Base-by-base conservation (phyloP, 2,888 invertebrate species). In the Hedychridium roseum region DNA sequence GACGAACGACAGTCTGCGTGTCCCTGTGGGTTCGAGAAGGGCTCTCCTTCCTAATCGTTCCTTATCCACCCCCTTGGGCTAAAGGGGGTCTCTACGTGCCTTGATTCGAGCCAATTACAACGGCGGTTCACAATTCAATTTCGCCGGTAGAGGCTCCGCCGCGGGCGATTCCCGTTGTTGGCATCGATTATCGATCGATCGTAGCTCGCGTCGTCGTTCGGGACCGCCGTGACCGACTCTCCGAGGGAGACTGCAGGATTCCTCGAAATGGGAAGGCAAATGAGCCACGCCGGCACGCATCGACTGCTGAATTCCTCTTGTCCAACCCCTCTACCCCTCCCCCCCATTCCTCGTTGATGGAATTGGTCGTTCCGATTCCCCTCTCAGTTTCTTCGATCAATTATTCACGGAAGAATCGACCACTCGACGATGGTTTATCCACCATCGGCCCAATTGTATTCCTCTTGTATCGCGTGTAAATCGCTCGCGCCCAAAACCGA, bases 91-190 rank as follows among this genome's bases (percentile, higher is more conserved):
- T 49, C 48, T 52, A 53, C 51, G 54, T 45, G 55, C 56, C 61
- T 63, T 64, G 66, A 71, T 69, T 70, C 69, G 64, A 71, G 60
- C 68, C 70, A 73, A 73, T 73, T 71, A 71, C 64, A 64, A 44
- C 43, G 60, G 58, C 52, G 66, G 62, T 66, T 64, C 70, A 57
- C 68, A 61, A 71, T 70, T 73, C 62, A 71, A 71, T 72, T 70
- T 69, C 57, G 20, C 32, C 41, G 18, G 11, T n/a, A 41, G 28
- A 27, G 36, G 17, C 34, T 21, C 39, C 37, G 18, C 31, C 39
- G 35, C 6, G 32, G 11, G 27, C 40, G 15, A 51, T 37, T 37
- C 50, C 3, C 27, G 14, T n/a, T n/a, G n/a, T n/a, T n/a, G n/a
- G 42, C 49, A 59, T 60, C 61, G 59, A 61, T 60, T 53, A 53